A percentile compares a stretch with the other conserved stretches of the same genome.
Evolutionary conservation across 2,797 vertebrate species (phyloP).

Genomic region (Enteromius afrohamiltoni): DNA sequence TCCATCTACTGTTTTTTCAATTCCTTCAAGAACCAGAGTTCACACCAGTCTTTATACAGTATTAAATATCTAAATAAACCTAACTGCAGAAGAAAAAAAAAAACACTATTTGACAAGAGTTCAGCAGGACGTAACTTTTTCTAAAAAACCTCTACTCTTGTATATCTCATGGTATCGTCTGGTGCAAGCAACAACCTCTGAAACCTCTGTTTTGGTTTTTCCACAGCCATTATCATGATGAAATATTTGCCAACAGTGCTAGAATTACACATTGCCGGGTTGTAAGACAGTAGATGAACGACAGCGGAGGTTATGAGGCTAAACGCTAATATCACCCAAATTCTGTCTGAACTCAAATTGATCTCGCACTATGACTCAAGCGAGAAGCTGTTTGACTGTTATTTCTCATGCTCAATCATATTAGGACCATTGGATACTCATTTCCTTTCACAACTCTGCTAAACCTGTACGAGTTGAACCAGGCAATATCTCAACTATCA

Average conservation of each 20-base stretch:
- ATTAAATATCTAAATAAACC: not conserved
- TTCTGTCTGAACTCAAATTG: constrained; percentile 66
- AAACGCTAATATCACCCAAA: constrained; percentile 63
- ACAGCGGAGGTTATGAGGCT: constrained; percentile 56
- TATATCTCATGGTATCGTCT: not conserved
- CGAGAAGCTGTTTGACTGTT: constrained; percentile 66
- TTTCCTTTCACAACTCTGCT: constrained; percentile 48
- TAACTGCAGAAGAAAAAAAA: not conserved
- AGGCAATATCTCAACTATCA: constrained; percentile 52
- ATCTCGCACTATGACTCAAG: constrained; percentile 76
- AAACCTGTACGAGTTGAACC: constrained; percentile 27
- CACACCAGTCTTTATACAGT: not conserved
- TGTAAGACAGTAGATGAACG: constrained; percentile 62
- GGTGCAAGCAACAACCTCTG: not conserved
- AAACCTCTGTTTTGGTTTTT: constrained; percentile 14
- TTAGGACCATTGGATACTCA: constrained; percentile 59
- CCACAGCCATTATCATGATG: not conserved
- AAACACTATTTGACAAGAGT: not conserved
- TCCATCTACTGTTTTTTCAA: not conserved
- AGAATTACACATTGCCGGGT: constrained; percentile 21
- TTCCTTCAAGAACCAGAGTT: not conserved
- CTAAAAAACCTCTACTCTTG: not conserved
- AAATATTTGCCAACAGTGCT: not conserved
- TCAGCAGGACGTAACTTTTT: not conserved
- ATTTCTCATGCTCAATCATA: constrained; percentile 73